These are phyloP conservation scores for Matsumyia berberina DNA, from an alignment of 2,888 invertebrate genomes.

Conservation along the genomic window DNA sequence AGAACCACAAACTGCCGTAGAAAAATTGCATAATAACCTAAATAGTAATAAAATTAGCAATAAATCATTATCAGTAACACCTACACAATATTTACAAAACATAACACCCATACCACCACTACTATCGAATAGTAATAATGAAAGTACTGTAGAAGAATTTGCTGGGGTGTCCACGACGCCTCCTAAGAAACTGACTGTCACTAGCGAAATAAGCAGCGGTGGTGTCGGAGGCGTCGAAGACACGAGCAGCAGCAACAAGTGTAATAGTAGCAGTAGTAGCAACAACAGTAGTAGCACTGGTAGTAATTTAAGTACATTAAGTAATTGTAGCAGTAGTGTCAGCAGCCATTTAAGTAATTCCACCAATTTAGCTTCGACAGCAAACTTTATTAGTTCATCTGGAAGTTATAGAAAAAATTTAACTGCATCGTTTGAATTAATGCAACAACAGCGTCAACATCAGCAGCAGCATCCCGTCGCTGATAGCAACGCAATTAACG, in stretches of 20 bases:
- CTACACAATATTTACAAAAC: constrained; percentile 60
- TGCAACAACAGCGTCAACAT: constrained; percentile 54
- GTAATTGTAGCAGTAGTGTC: constrained; percentile 78
- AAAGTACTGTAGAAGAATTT: constrained; percentile 57
- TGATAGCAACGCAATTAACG: constrained; percentile 17
- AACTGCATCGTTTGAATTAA: constrained; percentile 81
- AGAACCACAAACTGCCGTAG: constrained; percentile 74
- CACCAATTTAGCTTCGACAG: constrained; percentile 38
- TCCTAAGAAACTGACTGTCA: constrained; percentile 47
- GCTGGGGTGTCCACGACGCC: constrained; percentile 65
- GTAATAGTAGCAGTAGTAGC: constrained; percentile 77
- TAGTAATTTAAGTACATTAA: constrained; percentile 79
- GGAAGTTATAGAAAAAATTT: constrained; percentile 83
- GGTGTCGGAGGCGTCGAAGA: constrained; percentile 62
- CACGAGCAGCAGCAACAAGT: constrained; percentile 72
- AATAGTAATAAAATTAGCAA: constrained; percentile 72
- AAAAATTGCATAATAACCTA: constrained; percentile 72
- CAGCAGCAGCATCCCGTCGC: constrained; percentile 70
- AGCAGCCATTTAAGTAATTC: constrained; percentile 77
- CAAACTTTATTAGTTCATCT: constrained; percentile 71
- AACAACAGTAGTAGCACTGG: constrained; percentile 77
- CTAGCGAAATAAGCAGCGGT: constrained; percentile 56
- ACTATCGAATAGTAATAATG: constrained; percentile 48
- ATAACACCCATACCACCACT: constrained; percentile 50
- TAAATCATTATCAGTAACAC: constrained; percentile 68